Conservation (phyloP, 2,888 invertebrate species). For the Lithosia quadra region DNA sequence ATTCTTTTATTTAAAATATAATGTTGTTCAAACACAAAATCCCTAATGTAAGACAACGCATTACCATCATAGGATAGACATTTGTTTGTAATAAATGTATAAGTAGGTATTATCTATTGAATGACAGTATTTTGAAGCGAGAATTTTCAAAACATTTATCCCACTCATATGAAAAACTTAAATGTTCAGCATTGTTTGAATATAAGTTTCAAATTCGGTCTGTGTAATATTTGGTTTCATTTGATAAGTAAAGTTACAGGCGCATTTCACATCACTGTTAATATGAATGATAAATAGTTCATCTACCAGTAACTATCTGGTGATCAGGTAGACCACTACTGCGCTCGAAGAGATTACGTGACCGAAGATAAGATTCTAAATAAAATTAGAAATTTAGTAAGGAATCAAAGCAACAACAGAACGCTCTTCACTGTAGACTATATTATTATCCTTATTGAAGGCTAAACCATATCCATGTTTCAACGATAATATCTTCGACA, state of each 20-base stretch:
- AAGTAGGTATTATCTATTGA: no score
- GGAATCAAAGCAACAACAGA: conserved; percentile 62
- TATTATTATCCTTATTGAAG: conserved; percentile 69
- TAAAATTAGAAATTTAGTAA: conserved; percentile 20
- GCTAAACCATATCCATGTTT: conserved; percentile 68
- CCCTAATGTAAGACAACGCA: background rate
- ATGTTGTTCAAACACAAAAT: no score
- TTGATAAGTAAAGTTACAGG: no score
- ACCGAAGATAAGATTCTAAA: no score
- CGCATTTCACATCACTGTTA: background rate
- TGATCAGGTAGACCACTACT: no score
- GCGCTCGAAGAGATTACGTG: background rate
- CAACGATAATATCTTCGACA: conserved; percentile 55
- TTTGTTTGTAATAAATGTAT: no score
- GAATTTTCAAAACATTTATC: background rate
- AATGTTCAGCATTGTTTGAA: no score
- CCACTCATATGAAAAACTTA: background rate
- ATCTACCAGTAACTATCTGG: background rate
- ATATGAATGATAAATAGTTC: background rate
- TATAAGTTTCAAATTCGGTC: background rate
- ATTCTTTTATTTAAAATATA: no score
- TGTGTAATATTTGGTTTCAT: no score
- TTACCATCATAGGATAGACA: background rate
- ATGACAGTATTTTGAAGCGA: background rate
- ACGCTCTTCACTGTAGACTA: conserved; percentile 68